Evolutionary conservation across 2,888 invertebrate species (phyloP), one percentile per base, ranked within the genome.

Genomic region (Spialia ferax): DNA sequence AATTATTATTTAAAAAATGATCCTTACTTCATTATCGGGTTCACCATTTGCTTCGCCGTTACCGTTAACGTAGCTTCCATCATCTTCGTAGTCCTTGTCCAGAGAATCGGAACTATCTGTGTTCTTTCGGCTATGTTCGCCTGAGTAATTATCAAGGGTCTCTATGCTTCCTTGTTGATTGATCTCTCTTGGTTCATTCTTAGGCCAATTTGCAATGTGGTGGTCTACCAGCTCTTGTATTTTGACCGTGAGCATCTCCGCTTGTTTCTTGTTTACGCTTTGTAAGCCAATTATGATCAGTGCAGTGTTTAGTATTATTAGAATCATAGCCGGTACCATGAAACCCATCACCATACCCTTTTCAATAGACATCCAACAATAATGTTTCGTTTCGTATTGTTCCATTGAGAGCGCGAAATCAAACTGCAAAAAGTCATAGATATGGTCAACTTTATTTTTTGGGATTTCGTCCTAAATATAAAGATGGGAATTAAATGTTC

Each of bases 301-400:
- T 2, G 93, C 87, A 0, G 95, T 95, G 72, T 96, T 96, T 70
- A 95, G 94, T 56, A 96, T 85, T 60, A 97, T 96, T 32, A 96
- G 86, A 22, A 95, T 86, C 80, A 96, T 96, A 0, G 96, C 95
- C 11, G 97, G 97, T 18, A 96, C 94, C 95, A 97, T 96, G 82
- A 96, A 97, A 52, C 96, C 96, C 80, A 96, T 91, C 13, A 96
- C 95, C 96, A 97, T 96, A 5, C 96, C 96, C 77, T 96, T 95
- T 82, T 96, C 96, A 54, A 96, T 95, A 0, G 96, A 96, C 94
- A 97, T 95, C 95, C 96, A 97, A 81, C 97, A 97, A 80, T 96
- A 97, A 76, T 95, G 95, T 74, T 95, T 95, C 35, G 95, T 95
- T 88, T 97, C 96, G 79, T 96, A 96, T 71, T 96, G 96, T 74